These are phyloP conservation scores for Sardinella longiceps DNA, from an alignment of 2,797 vertebrate species.

Conservation along the genomic window DNA sequence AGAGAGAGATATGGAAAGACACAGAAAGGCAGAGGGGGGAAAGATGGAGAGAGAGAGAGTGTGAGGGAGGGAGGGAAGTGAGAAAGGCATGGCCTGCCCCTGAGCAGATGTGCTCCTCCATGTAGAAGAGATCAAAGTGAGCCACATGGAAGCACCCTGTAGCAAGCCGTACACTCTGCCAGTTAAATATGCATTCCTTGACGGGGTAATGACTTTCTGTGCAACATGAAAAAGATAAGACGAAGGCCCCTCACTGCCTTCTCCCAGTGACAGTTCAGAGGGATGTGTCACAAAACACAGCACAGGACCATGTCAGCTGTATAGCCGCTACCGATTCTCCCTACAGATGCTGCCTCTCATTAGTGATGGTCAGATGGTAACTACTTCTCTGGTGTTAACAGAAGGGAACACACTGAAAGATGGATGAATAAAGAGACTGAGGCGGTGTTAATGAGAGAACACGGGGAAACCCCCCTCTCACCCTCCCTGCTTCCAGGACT, in stretches of 20 bases:
- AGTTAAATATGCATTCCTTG: conserved; percentile 23
- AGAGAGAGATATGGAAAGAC: neutral
- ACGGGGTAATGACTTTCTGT: conserved; percentile 11
- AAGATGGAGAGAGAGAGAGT: conserved; percentile 31
- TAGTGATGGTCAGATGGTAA: conserved; percentile 6
- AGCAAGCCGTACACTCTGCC: neutral
- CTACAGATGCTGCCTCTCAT: conserved; percentile 5
- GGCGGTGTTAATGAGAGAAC: neutral
- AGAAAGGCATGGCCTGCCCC: neutral
- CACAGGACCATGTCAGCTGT: neutral
- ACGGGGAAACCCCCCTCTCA: neutral
- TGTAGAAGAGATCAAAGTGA: conserved; percentile 6
- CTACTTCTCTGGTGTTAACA: neutral
- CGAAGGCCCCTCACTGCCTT: neutral
- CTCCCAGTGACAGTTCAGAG: neutral
- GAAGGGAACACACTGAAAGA: neutral
- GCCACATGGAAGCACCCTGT: conserved; percentile 12
- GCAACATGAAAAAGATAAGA: conserved; percentile 20
- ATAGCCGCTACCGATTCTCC: neutral
- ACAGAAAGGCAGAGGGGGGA: neutral
- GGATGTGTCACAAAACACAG: neutral
- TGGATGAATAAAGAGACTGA: neutral
- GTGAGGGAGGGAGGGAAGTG: neutral
- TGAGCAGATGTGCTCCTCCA: neutral
- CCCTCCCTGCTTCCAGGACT: neutral